Evolutionary conservation across 2,797 vertebrate species (phyloP).

Genomic region (Anas georgica): DNA sequence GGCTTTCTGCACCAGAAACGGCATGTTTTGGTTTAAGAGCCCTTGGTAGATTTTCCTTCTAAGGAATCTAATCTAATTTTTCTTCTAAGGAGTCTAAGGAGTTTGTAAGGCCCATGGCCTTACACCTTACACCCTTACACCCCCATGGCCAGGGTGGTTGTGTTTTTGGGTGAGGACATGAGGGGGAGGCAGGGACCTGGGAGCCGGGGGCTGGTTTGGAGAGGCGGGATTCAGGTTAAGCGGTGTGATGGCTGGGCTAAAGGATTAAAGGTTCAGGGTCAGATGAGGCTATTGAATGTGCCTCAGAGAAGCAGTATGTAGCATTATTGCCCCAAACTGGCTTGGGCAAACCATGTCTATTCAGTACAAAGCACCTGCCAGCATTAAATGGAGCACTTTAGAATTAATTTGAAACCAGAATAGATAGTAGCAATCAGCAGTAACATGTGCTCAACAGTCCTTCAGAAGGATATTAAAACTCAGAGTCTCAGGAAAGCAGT

Average conservation of each 20-base stretch:
- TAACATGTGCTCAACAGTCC: neutral
- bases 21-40: neutral
- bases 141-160: neutral
- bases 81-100: no score
- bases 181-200: neutral
- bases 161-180: neutral
- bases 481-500: neutral
- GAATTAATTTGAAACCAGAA: conserved; percentile 4
- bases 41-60: neutral
- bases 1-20: neutral
- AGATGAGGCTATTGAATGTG: neutral
- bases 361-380: neutral
- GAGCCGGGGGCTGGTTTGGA: neutral
- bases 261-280: neutral
- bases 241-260: neutral
- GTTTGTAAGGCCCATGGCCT: no score
- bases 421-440: neutral
- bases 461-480: neutral
- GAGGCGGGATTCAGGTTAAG: neutral
- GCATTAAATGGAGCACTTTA: neutral
- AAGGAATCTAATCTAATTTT: neutral
- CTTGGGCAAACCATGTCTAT: neutral
- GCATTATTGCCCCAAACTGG: neutral
- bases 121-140: no score
- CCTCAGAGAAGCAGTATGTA: neutral